Evolutionary conservation across 1,140 invertebrate genomes (phyloP).

Genomic region (Drosophila novamexicana): DNA sequence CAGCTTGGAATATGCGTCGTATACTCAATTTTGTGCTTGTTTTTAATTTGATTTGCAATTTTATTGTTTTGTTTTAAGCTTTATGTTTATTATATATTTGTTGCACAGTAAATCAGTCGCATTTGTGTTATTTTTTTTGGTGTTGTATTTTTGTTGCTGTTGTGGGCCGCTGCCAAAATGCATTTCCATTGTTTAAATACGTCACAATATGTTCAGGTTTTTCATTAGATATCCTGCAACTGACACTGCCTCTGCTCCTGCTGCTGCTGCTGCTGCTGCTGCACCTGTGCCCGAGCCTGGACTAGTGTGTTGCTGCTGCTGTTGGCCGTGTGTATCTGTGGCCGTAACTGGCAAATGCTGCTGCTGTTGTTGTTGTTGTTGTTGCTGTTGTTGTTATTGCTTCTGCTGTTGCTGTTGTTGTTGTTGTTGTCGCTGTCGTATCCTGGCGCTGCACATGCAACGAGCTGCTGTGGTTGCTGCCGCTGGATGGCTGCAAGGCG

Average conservation of each 20-base stretch:
- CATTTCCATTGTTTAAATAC: slow-evolving; percentile 28
- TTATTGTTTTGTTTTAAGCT: slow-evolving; percentile 10
- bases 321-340: slow-evolving; percentile 65
- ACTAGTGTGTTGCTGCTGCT: slow-evolving; percentile 38
- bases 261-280: slow-evolving; percentile 11
- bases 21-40: slow-evolving; percentile 49
- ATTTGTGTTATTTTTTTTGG: slow-evolving; percentile 3
- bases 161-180: slow-evolving; percentile 29
- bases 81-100: slow-evolving; percentile 24
- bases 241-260: background rate
- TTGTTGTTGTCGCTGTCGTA: slow-evolving; percentile 35
- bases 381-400: background rate
- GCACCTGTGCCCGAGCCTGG: slow-evolving; percentile 19
- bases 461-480: slow-evolving; percentile 52
- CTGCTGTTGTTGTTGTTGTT: slow-evolving; percentile 37
- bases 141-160: slow-evolving; percentile 32
- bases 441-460: slow-evolving; percentile 75
- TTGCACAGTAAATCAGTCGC: slow-evolving; percentile 56
- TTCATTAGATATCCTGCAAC: slow-evolving; percentile 2
- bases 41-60: slow-evolving; percentile 1
- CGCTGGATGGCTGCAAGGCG: slow-evolving; percentile 71
- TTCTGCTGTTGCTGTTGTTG: slow-evolving; percentile 27
- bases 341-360: slow-evolving; percentile 56
- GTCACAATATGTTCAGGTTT: slow-evolving; percentile 45
- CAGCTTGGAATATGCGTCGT: slow-evolving; percentile 69